Conservation (phyloP, 2,888 invertebrate genomes). For the Orthosia cruda region DNA sequence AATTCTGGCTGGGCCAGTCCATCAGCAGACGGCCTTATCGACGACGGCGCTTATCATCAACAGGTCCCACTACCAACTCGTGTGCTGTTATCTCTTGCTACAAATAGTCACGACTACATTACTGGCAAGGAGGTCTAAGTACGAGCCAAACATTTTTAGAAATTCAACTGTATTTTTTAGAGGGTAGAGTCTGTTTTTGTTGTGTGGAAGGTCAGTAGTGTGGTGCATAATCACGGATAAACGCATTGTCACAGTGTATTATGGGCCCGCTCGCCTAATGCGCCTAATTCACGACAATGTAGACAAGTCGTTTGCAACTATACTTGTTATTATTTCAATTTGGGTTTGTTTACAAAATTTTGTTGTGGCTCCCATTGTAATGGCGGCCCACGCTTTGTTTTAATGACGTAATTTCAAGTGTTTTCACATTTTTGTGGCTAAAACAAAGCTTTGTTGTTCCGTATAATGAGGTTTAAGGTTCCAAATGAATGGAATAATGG, state of each 20-base stretch:
- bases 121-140: constrained; percentile 74
- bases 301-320: constrained; percentile 83
- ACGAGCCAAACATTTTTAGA: constrained; percentile 41
- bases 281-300: constrained; percentile 90
- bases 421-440: constrained; percentile 57
- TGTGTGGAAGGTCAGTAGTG: constrained; percentile 57
- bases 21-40: constrained; percentile 89
- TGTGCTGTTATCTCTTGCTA: constrained; percentile 91
- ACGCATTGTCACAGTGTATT: constrained; percentile 89
- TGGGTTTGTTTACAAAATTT: constrained; percentile 70
- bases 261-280: constrained; percentile 87
- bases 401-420: constrained; percentile 60
- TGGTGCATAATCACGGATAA: constrained; percentile 86
- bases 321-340: constrained; percentile 81
- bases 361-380: constrained; percentile 33
- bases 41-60: constrained; percentile 91
- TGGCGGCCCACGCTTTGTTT: constrained; percentile 45
- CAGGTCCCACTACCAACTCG: constrained; percentile 90
- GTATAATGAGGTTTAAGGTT: constrained; percentile 55
- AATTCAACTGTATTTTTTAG: constrained; percentile 61
- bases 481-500: constrained; percentile 41
- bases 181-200: constrained; percentile 63
- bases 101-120: constrained; percentile 84
- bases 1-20: constrained; percentile 89
- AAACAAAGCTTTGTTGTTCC: constrained; percentile 59